These are phyloP conservation scores for Prietella phreatophila DNA, from an alignment of 2,113 vertebrate species.

Conservation along the genomic window DNA sequence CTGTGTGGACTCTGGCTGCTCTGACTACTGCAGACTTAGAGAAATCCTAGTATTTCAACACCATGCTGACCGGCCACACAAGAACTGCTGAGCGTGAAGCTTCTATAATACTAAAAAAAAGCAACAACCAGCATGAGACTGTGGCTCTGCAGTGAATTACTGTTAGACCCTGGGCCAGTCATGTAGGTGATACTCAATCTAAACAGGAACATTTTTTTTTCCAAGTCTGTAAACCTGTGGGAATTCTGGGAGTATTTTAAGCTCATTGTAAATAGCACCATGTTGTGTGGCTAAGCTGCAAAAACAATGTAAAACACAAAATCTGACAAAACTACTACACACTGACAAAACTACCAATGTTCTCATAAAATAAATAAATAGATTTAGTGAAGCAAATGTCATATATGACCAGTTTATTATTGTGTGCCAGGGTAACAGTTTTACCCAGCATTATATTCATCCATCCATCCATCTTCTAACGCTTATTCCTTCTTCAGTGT, in stretches of 20 bases:
- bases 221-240: neutral
- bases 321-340: slow-evolving; percentile 11
- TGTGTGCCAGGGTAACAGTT: neutral
- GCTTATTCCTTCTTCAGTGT: too few species aligned
- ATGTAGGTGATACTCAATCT: slow-evolving; percentile 20
- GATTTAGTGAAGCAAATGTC: neutral
- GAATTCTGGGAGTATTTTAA: slow-evolving; percentile 1
- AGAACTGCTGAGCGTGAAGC: slow-evolving; percentile 2
- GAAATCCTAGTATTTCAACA: slow-evolving; percentile 19
- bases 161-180: neutral
- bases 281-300: neutral
- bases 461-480: too few species aligned
- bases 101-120: slow-evolving; percentile 9
- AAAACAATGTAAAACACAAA: neutral
- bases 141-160: slow-evolving; percentile 25
- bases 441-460: neutral
- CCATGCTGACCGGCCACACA: slow-evolving; percentile 13
- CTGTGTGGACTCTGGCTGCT: slow-evolving; percentile 23
- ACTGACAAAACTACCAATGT: neutral
- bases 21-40: slow-evolving; percentile 27
- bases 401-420: neutral
- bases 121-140: slow-evolving; percentile 18
- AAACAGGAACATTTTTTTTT: slow-evolving; percentile 4
- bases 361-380: neutral
- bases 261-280: neutral